phyloP scores from a whole-genome alignment of 1,140 invertebrate genomes.

The Phocides pigmalion region DNA sequence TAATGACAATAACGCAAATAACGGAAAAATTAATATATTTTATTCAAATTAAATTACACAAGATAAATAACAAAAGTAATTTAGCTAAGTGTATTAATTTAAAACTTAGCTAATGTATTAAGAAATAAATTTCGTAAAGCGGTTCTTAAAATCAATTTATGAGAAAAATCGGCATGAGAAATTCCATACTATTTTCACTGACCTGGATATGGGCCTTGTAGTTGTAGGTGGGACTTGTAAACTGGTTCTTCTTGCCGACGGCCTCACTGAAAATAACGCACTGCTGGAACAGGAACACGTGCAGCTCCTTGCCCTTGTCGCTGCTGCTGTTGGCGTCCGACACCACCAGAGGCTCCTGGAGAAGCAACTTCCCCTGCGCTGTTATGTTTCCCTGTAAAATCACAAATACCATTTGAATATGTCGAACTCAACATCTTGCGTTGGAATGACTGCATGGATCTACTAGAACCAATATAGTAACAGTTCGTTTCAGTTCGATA shows the following conservation, averaged over 20 bases:
- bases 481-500: too few species aligned
- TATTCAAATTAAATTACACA: too few species aligned
- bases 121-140: too few species aligned
- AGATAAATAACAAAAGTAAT: too few species aligned
- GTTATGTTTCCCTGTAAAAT: conserved; percentile 96
- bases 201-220: conserved; percentile 99
- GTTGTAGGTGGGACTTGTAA: conserved; percentile 96
- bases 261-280: conserved; percentile 98
- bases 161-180: not conserved
- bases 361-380: conserved; percentile 96
- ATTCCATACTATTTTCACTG: too few species aligned
- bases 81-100: too few species aligned
- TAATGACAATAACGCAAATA: too few species aligned
- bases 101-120: too few species aligned
- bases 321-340: conserved; percentile 87
- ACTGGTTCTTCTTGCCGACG: conserved; percentile 96
- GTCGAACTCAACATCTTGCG: not conserved
- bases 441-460: too few species aligned
- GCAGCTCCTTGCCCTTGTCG: conserved; percentile 91
- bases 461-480: too few species aligned
- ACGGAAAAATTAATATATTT: too few species aligned
- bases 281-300: conserved; percentile 99
- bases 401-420: conserved; percentile 1
- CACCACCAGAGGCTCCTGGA: conserved; percentile 95
- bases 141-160: too few species aligned